Percentiles rank a stretch among this genome's conserved stretches.
phyloP scores from a whole-genome alignment of 2,113 vertebrate species.

The mouse (Mus musculus) region GRCm39 chr13:53072001-53072500 shows the following conservation, averaged over 20 bases:
- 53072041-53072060: neutral
- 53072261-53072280: neutral
- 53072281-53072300: neutral
- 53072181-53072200: neutral
- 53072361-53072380: neutral
- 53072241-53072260: neutral
- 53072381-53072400: neutral
- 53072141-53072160: neutral
- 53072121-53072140: neutral
- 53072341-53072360: neutral
- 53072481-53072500: neutral
- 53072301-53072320: neutral
- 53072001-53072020: neutral
- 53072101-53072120: neutral
- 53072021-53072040: slow-evolving; percentile 28
- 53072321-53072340: neutral
- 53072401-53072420: neutral
- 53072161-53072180: neutral
- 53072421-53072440: neutral
- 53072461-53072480: neutral
- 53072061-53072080: neutral
- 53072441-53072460: neutral
- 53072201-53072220: neutral
- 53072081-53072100: neutral
- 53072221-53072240: neutral